These are phyloP conservation scores for Coecobrya sp. DNA, from an alignment of 2,888 invertebrate species.

Conservation along the genomic window DNA sequence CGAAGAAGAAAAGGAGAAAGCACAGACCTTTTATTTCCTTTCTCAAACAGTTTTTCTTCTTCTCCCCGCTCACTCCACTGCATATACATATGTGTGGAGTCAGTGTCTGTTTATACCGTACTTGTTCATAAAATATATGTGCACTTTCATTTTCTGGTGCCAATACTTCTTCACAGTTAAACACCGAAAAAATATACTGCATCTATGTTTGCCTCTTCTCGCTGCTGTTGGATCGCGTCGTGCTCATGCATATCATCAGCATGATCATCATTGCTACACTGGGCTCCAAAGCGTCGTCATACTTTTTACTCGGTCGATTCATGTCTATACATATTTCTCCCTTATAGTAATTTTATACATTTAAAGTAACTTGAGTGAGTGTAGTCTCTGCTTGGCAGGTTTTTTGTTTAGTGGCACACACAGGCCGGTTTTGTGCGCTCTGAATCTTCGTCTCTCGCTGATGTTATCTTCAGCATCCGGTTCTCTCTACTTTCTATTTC, in stretches of 20 bases:
- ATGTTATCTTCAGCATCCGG: conserved; percentile 61
- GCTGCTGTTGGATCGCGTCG: conserved; percentile 48
- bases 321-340: conserved; percentile 25
- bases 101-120: neutral
- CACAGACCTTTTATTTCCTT: conserved; percentile 67
- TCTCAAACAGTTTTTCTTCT: conserved; percentile 36
- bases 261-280: conserved; percentile 25
- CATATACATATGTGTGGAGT: neutral
- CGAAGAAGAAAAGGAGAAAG: conserved; percentile 33
- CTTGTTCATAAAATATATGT: conserved; percentile 45
- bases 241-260: conserved; percentile 75
- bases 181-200: neutral
- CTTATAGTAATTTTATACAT: conserved; percentile 18
- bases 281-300: conserved; percentile 32
- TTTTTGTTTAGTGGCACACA: conserved; percentile 12
- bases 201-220: neutral
- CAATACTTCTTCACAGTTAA: conserved; percentile 60
- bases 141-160: neutral
- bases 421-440: conserved; percentile 36
- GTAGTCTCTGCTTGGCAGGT: conserved; percentile 1
- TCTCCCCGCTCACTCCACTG: neutral
- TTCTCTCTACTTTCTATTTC: conserved; percentile 30
- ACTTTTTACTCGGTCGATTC: conserved; percentile 71
- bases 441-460: conserved; percentile 32
- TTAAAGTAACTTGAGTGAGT: neutral